These are phyloP conservation scores for Cryptosula pallasiana DNA, from an alignment of 2,888 invertebrate genomes.

Conservation along the genomic window DNA sequence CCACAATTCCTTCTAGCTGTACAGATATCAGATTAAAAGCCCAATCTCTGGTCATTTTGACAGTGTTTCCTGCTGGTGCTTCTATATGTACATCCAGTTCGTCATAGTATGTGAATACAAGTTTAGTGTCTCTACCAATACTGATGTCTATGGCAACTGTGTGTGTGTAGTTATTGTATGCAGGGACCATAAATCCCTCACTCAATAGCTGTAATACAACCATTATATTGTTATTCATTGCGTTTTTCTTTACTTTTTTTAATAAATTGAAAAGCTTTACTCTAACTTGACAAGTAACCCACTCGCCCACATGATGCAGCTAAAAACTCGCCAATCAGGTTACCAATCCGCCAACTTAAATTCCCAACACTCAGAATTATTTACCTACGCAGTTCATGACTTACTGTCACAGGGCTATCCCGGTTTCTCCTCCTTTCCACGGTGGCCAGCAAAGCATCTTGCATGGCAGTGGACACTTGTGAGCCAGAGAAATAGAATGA, in stretches of 20 bases:
- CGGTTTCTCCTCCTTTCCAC: conserved; percentile 10
- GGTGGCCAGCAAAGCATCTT: conserved; percentile 16
- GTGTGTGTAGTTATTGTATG: not conserved
- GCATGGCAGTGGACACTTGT: conserved; percentile 4
- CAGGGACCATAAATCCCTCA: not conserved
- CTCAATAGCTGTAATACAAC: conserved; percentile 7
- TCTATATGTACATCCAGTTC: not conserved
- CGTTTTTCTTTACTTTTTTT: no score
- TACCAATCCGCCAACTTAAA: no score
- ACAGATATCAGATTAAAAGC: not conserved
- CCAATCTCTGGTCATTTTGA: not conserved
- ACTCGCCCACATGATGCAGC: no score
- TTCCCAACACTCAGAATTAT: no score
- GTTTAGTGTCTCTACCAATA: conserved; percentile 20
- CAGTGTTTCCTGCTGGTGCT: not conserved
- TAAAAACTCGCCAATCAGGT: no score
- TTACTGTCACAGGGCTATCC: conserved; percentile 16
- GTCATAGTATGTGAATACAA: conserved; percentile 17
- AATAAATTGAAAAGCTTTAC: no score
- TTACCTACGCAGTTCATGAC: no score
- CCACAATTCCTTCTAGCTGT: not conserved
- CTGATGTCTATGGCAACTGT: not conserved
- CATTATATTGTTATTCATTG: no score
- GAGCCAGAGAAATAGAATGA: conserved; percentile 22
- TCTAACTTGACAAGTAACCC: no score